Evolutionary conservation across 2,888 invertebrate species (phyloP), one percentile per base, ranked within the genome.

Genomic region (Agrilus biguttatus): DNA sequence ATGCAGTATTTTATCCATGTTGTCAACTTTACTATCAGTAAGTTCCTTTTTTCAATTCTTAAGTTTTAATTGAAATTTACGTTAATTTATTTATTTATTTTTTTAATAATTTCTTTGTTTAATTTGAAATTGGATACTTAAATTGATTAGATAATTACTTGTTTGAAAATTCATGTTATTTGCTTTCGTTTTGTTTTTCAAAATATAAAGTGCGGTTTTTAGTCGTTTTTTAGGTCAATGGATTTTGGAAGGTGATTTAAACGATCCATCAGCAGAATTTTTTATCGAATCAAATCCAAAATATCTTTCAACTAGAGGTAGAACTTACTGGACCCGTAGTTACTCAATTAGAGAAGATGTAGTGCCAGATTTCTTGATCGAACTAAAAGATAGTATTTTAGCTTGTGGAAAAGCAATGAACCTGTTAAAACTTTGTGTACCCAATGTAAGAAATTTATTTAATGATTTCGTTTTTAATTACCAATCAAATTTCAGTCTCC

Each of bases 241-340:
- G 81, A 77, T 92, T 46, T 83, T 88, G 56, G 82, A 88, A 59
- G 93, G 92, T 1, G 74, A 77, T 41, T 67, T 91, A 13, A 80
- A 85, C 47, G 91, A 91, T 62, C 72, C 74, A 12, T 80, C 78
- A 55, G 79, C 82, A 51, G 92, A 92, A 66, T 87, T 91, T 54
- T 91, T 92, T 65, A 82, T 93, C 41, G 74, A 77, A 39, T 73
- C 78, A 14, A 78, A 80, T 55, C 68, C 71, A 1, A 77, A 79
- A 46, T 80, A 80, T 53, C 68, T 77, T 14, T 73, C 77, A 47
- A 74, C 76, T 28, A 68, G 73, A 17, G 74, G 74, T 0, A 74
- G 80, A 46, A 70, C 74, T 4, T 81, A 78, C 55, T 82, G 81
- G 82, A 79, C 78, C 17, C 73, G 76, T 54, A 76, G 76, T 8